A percentile compares a stretch with the other conserved stretches of the same genome.
Conservation (phyloP, 2,797 vertebrate genomes). For the Catharus ustulatus region DNA sequence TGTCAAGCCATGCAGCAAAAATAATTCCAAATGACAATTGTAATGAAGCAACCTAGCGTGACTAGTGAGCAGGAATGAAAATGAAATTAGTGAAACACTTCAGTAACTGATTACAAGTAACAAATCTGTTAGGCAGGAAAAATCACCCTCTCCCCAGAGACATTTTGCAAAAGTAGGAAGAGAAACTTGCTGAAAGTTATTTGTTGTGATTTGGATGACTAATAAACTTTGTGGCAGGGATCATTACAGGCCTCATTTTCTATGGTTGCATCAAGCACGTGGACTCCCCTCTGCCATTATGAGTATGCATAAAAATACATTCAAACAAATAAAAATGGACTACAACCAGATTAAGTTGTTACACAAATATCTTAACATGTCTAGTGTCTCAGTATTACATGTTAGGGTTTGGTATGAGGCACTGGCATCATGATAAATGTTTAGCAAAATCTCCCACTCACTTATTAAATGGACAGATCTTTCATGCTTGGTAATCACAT, state of each 20-base stretch:
- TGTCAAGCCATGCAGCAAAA: background rate
- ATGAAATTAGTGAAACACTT: slow-evolving; percentile 25
- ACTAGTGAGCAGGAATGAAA: background rate
- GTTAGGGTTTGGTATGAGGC: background rate
- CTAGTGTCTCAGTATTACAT: background rate
- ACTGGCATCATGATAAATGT: background rate
- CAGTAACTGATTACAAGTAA: slow-evolving; percentile 21
- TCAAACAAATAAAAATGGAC: background rate
- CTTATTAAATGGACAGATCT: background rate
- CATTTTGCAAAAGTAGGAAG: background rate
- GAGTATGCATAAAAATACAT: background rate
- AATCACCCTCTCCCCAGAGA: background rate
- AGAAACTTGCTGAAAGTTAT: background rate
- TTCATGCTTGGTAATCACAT: background rate
- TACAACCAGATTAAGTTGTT: background rate
- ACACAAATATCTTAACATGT: background rate
- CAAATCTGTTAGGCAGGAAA: background rate
- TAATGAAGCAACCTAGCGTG: slow-evolving; percentile 27
- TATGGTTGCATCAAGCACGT: background rate
- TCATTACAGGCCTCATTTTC: background rate
- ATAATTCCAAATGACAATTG: slow-evolving; percentile 36
- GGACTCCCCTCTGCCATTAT: background rate
- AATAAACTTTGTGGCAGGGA: background rate
- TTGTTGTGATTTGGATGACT: background rate
- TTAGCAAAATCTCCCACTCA: background rate